Evolutionary conservation across 2,888 invertebrate species (phyloP).

Genomic region (Podotricha telesiphe): DNA sequence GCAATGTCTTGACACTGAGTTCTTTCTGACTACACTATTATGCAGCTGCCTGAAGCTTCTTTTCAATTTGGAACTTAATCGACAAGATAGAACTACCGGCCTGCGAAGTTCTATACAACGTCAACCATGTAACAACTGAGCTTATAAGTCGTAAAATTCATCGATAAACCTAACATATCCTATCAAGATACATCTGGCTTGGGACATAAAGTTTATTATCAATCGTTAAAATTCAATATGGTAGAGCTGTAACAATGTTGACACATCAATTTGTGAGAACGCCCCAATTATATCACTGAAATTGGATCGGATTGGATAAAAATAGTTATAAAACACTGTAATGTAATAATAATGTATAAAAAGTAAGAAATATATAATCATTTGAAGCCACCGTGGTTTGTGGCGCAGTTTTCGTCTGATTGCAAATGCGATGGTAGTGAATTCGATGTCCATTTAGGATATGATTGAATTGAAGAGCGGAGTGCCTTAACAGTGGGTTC

Average conservation of each 20-base stretch:
- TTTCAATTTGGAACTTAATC: too few relatives aligned
- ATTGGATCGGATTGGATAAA: constrained; percentile 22
- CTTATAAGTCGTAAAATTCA: constrained; percentile 3
- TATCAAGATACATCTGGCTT: constrained; percentile 19
- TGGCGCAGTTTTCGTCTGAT: too few relatives aligned
- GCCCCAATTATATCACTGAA: constrained; percentile 17
- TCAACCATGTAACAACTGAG: not conserved
- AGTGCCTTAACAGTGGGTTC: too few relatives aligned
- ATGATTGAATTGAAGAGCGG: too few relatives aligned
- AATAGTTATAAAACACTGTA: not conserved
- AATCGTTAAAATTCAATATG: constrained; percentile 31
- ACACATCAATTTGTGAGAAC: constrained; percentile 20
- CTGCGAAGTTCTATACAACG: not conserved
- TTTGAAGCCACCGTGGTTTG: too few relatives aligned
- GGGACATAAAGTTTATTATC: constrained; percentile 30
- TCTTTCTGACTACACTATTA: too few relatives aligned
- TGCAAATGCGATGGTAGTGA: too few relatives aligned
- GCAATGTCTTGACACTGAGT: too few relatives aligned
- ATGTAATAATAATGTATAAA: constrained; percentile 14
- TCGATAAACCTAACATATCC: constrained; percentile 16
- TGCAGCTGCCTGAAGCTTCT: too few relatives aligned
- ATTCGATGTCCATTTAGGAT: too few relatives aligned
- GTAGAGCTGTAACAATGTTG: constrained; percentile 23
- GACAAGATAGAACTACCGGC: not conserved
- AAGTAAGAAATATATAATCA: not conserved